Conservation (phyloP, 2,888 invertebrate species). For the Netelia inedita region DNA sequence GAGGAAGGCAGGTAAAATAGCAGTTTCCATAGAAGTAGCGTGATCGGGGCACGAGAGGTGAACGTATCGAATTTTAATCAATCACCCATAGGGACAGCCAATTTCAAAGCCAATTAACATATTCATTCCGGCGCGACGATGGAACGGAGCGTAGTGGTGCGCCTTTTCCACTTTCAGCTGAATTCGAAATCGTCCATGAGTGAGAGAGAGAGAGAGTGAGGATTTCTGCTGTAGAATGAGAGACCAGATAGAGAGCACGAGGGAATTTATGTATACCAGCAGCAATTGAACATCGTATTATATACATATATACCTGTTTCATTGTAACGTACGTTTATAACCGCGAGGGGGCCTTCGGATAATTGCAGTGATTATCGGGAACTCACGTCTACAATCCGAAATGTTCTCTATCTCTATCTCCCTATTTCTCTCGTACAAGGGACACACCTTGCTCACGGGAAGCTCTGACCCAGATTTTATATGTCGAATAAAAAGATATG, state of each 20-base stretch:
- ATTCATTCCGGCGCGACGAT: constrained; percentile 78
- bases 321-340: constrained; percentile 57
- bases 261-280: constrained; percentile 55
- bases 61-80: constrained; percentile 84
- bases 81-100: constrained; percentile 83
- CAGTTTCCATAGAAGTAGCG: constrained; percentile 48
- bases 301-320: neutral
- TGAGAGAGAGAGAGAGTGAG: constrained; percentile 17
- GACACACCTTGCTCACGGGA: constrained; percentile 18
- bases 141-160: constrained; percentile 33
- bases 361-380: constrained; percentile 65
- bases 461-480: constrained; percentile 28
- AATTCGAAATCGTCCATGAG: constrained; percentile 62
- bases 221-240: constrained; percentile 34
- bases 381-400: constrained; percentile 46
- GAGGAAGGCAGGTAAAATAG: constrained; percentile 26
- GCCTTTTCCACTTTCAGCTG: constrained; percentile 68
- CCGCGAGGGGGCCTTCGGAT: constrained; percentile 53
- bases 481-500: neutral
- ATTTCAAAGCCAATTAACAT: constrained; percentile 84
- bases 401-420: neutral
- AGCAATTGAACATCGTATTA: constrained; percentile 19
- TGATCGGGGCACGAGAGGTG: constrained; percentile 67
- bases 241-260: constrained; percentile 43
- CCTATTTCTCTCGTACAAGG: constrained; percentile 16